Conservation (phyloP, 1,140 invertebrate species). For the Lanistes nyassanus region DNA sequence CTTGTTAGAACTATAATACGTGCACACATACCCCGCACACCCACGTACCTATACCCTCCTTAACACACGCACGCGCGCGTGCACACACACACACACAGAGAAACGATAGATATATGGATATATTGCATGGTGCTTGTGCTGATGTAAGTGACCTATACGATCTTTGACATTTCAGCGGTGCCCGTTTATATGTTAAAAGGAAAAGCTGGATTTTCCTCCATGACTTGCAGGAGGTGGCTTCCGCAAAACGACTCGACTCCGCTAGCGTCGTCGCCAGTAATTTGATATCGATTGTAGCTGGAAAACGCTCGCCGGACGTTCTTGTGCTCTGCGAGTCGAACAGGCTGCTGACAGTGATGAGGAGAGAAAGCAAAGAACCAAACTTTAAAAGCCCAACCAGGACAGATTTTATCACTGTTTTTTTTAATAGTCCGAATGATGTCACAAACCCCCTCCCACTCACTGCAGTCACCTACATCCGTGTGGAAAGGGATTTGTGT, state of each 20-base stretch:
- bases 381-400: too few relatives aligned
- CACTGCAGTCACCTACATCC: too few relatives aligned
- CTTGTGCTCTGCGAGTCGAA: neutral
- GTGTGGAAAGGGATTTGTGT: too few relatives aligned
- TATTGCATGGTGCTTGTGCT: too few relatives aligned
- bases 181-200: constrained; percentile 10
- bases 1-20: neutral
- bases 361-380: too few relatives aligned
- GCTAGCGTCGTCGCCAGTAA: neutral
- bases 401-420: too few relatives aligned
- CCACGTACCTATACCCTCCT: neutral
- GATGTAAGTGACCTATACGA: too few relatives aligned
- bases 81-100: neutral
- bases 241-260: too few relatives aligned
- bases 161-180: neutral
- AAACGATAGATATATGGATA: neutral
- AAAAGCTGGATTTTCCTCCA: constrained; percentile 8
- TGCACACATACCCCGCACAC: neutral
- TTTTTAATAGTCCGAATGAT: too few relatives aligned
- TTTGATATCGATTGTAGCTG: neutral
- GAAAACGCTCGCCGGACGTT: neutral
- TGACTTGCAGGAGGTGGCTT: neutral
- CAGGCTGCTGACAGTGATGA: neutral
- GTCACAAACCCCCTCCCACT: too few relatives aligned
- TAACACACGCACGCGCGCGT: too few relatives aligned